These are phyloP conservation scores for Himalopsyche japonica DNA, from an alignment of 2,888 invertebrate genomes.

Conservation along the genomic window DNA sequence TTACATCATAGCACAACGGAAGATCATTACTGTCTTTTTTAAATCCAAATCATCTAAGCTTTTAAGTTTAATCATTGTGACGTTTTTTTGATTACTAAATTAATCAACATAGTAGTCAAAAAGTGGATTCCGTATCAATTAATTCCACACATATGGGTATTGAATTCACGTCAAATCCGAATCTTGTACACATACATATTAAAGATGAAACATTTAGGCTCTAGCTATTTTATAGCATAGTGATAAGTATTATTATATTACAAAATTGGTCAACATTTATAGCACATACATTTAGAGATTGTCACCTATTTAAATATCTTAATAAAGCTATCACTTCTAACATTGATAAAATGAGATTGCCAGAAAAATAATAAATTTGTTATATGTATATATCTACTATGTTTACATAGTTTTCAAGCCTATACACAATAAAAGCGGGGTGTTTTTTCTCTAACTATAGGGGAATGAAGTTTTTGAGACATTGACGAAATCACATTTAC, in stretches of 20 bases:
- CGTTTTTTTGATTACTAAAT: too few species aligned
- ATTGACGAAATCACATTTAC: neutral
- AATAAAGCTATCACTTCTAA: constrained; percentile 11
- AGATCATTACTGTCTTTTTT: too few species aligned
- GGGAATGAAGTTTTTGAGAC: neutral
- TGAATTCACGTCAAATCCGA: neutral
- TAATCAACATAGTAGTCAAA: too few species aligned
- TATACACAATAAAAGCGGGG: neutral
- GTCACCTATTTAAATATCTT: constrained; percentile 17
- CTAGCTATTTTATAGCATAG: constrained; percentile 2
- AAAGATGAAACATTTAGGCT: neutral
- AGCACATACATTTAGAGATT: constrained; percentile 26
- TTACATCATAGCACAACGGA: too few species aligned
- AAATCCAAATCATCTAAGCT: too few species aligned
- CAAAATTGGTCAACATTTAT: constrained; percentile 30
- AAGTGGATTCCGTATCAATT: too few species aligned
- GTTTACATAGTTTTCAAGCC: neutral
- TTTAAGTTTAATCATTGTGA: too few species aligned
- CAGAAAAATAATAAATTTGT: neutral
- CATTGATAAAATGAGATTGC: neutral
- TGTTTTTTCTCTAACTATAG: neutral
- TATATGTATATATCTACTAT: neutral
- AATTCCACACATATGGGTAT: neutral
- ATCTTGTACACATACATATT: neutral
- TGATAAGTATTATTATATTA: constrained; percentile 10